Evolutionary conservation across 1,140 invertebrate genomes (phyloP).

Genomic region (Belonocnema kinseyi): DNA sequence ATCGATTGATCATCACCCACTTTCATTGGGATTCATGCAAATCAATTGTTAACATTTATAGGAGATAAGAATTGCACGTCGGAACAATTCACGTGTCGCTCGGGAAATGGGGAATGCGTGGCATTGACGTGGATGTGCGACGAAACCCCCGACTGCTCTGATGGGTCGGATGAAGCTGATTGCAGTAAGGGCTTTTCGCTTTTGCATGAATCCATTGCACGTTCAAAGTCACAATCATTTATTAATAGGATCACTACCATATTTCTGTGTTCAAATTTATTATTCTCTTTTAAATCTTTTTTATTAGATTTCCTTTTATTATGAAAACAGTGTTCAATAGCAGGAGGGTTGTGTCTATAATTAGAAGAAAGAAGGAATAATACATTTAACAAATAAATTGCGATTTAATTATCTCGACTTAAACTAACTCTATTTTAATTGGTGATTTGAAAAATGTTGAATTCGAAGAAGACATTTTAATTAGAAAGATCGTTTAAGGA

Average conservation of each 20-base stretch:
- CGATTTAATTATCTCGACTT: too few species aligned
- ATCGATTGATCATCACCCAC: conserved; percentile 37
- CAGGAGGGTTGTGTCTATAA: too few species aligned
- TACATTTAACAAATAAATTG: too few species aligned
- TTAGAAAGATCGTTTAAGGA: too few species aligned
- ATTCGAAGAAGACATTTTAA: too few species aligned
- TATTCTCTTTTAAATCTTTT: background rate
- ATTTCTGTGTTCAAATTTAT: background rate
- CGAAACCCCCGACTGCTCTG: conserved; percentile 89
- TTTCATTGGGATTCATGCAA: conserved; percentile 40
- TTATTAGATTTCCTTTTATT: background rate
- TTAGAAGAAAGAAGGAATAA: too few species aligned
- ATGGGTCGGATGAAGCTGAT: conserved; percentile 91
- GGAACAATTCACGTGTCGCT: conserved; percentile 91
- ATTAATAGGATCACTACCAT: background rate
- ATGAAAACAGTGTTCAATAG: too few species aligned
- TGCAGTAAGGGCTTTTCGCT: conserved; percentile 86
- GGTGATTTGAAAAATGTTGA: too few species aligned
- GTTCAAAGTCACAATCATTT: conserved; percentile 22
- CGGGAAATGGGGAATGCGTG: conserved; percentile 87
- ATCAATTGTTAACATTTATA: conserved; percentile 50
- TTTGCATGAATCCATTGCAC: conserved; percentile 50
- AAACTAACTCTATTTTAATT: too few species aligned
- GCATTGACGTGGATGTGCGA: conserved; percentile 95
- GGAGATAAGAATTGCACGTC: conserved; percentile 80